Percentiles rank a stretch among this genome's conserved stretches.
These are phyloP conservation scores for Choloepus hoffmanni DNA, from an alignment of 2,113 vertebrate genomes.

Conservation along the genomic window DNA sequence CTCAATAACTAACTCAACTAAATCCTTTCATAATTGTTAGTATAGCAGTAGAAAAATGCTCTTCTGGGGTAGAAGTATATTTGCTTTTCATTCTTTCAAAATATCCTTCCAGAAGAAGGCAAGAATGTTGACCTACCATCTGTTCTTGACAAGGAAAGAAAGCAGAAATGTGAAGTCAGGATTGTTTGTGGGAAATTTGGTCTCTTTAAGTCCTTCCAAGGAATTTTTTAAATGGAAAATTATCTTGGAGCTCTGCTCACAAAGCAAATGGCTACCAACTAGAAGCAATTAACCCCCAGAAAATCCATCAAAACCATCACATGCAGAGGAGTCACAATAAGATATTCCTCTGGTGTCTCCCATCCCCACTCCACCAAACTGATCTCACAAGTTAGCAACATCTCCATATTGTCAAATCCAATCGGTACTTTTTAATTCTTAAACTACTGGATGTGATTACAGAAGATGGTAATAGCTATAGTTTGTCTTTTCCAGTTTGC, in stretches of 20 bases:
- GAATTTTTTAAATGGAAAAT: background rate
- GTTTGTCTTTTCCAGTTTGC: background rate
- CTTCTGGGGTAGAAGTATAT: background rate
- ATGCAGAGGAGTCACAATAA: background rate
- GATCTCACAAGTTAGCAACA: background rate
- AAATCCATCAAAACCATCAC: background rate
- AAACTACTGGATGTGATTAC: background rate
- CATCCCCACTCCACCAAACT: background rate
- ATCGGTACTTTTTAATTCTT: background rate
- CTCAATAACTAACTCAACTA: background rate
- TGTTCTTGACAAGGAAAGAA: constrained; percentile 8
- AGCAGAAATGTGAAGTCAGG: background rate
- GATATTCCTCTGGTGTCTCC: background rate
- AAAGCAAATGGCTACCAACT: constrained; percentile 22
- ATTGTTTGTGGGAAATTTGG: background rate
- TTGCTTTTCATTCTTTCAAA: background rate
- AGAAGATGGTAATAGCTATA: background rate
- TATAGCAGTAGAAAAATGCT: background rate
- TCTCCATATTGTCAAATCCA: background rate
- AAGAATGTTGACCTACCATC: constrained; percentile 1
- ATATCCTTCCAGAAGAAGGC: background rate
- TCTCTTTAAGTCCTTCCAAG: background rate
- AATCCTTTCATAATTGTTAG: constrained; percentile 1
- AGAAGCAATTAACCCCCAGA: background rate
- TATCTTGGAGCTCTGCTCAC: background rate